Base-by-base conservation (phyloP, 30 jellyfish, hydroid and myxozoan species). In the Sanderia malayensis region DNA sequence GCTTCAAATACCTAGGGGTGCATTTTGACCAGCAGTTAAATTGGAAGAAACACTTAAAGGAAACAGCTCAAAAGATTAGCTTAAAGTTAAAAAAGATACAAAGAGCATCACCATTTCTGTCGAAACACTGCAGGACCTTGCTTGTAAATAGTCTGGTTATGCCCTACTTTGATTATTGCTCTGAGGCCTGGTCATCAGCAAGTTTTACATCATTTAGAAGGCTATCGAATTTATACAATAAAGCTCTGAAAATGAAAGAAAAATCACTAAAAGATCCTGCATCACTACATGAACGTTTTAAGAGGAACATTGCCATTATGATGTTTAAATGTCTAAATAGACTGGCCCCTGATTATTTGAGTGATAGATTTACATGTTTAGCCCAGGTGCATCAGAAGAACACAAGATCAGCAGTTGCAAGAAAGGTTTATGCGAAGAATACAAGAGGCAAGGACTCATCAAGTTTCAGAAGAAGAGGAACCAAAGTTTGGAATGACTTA, bases 1-100 rank as follows among this genome's bases (percentile, higher is more conserved):
- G 32, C 63, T 44, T 31, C 64, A 67, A 67, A 67, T 67, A 34
- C 79, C 28, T 67, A 67, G 79, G 64, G 37, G 20, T 0, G 1
- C 37, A 31, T 44, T 67, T 67, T 37, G 79, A 67, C 79, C 17
- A 44, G 19, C 62, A 44, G 21, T 34, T 18, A 7, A 59, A 20
- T 44, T 62, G 57, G 74, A 62, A 28, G 30, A 55, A 62, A 32
- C 24, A 32, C 27, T 19, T 32, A n/a, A 62, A 44, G 3, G 3
- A n/a, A 62, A 25, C 74, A 17, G 30, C 2, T 32, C 44, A 3
- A 59, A 59, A 59, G 25, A 44, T 31, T 59, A 31, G 44, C 44
- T 8, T 4, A 52, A 62, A 25, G 30, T 55, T 25, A 18, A 62
- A 55, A 62, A 62, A 23, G 52, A 37, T 37, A 37, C 10, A 37